Evolutionary conservation across 2,888 invertebrate genomes (phyloP).

Genomic region (Griposia aprilina): DNA sequence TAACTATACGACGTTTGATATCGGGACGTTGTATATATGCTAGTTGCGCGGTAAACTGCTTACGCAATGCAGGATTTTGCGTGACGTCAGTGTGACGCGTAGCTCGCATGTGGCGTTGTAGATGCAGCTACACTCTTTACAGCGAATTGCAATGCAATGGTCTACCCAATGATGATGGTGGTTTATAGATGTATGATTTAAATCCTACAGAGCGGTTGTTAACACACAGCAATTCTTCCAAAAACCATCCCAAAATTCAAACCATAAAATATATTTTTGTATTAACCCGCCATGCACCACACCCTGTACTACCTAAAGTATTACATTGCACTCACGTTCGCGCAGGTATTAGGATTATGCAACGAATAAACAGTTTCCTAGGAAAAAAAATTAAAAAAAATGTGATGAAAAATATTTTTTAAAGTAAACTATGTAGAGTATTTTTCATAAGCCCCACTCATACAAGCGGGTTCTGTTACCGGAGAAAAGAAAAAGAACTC

Average conservation of each 20-base stretch:
- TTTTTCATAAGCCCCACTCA: constrained; percentile 46
- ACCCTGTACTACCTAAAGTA: constrained; percentile 7
- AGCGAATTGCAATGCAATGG: no score
- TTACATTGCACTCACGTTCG: constrained; percentile 37
- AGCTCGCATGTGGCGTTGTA: no score
- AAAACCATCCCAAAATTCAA: background rate
- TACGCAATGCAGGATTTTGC: no score
- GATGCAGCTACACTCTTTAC: no score
- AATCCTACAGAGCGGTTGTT: no score
- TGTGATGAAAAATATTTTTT: constrained; percentile 26
- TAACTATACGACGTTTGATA: no score
- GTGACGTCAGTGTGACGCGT: no score
- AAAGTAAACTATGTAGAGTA: constrained; percentile 33
- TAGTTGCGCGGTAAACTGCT: no score
- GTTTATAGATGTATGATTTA: no score
- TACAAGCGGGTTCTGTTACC: constrained; percentile 18
- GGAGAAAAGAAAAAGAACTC: constrained; percentile 7
- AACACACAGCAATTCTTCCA: no score
- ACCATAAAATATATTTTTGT: background rate
- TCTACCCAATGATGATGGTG: no score
- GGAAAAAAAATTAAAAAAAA: constrained; percentile 26
- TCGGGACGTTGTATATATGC: no score
- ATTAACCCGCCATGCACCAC: constrained; percentile 2
- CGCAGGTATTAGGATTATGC: constrained; percentile 57
- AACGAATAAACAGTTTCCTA: constrained; percentile 52